Conservation (phyloP, 2,888 invertebrate species). For the Portevinia maculata region DNA sequence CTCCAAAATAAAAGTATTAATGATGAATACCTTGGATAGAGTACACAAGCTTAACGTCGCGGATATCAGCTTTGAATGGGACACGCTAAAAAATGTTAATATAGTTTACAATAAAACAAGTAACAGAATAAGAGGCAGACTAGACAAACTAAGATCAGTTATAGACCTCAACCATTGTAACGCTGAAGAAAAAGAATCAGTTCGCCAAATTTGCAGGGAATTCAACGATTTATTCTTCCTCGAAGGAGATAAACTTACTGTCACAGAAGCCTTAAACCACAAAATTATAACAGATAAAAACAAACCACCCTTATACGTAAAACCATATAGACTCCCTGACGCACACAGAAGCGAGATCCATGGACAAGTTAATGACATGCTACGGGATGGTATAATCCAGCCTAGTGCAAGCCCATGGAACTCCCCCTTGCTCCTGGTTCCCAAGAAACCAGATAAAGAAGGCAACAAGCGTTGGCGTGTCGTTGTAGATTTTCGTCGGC, state of each 20-base stretch:
- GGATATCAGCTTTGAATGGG: not conserved
- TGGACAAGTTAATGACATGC: no score
- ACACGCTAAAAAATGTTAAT: not conserved
- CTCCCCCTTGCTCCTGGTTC: slow-evolving; percentile 29
- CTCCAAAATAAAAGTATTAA: slow-evolving; percentile 5
- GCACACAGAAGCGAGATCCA: slow-evolving; percentile 23
- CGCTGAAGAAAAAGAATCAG: slow-evolving; percentile 22
- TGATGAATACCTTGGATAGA: slow-evolving; percentile 2
- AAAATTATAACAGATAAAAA: slow-evolving; percentile 24
- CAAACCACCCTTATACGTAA: no score
- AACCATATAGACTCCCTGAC: no score
- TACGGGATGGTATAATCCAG: slow-evolving; percentile 13
- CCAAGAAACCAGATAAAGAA: slow-evolving; percentile 22
- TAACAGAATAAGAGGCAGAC: not conserved
- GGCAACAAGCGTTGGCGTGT: slow-evolving; percentile 8
- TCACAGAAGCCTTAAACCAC: slow-evolving; percentile 26
- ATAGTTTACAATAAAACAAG: not conserved
- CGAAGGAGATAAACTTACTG: slow-evolving; percentile 28
- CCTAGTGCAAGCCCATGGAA: slow-evolving; percentile 33
- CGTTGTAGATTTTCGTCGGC: no score
- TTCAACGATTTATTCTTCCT: slow-evolving; percentile 46
- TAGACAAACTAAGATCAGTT: not conserved
- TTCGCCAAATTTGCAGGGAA: slow-evolving; percentile 26
- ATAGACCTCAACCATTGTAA: slow-evolving; percentile 20
- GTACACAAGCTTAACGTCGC: not conserved